Evolutionary conservation across 1,140 invertebrate genomes (phyloP).

Genomic region (Teleopsis dalmanni): DNA sequence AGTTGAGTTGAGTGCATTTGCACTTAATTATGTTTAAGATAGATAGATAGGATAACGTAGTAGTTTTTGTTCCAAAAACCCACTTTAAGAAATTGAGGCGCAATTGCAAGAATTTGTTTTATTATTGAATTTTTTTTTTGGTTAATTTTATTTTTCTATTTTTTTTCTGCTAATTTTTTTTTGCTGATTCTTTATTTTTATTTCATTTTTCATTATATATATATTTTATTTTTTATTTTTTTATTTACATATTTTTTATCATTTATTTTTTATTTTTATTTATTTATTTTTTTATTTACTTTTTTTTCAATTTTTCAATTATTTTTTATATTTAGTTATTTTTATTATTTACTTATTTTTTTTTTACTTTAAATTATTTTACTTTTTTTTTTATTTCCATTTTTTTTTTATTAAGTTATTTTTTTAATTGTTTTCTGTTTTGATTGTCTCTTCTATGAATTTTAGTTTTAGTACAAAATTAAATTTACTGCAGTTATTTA

Average conservation of each 20-base stretch:
- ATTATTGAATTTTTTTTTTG: not conserved
- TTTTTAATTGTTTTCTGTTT: too few species aligned
- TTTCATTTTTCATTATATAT: not conserved
- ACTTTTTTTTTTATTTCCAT: not conserved
- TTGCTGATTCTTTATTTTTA: not conserved
- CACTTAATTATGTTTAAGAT: too few species aligned
- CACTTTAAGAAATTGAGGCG: too few species aligned
- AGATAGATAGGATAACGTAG: too few species aligned
- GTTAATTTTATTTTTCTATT: not conserved
- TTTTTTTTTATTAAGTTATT: too few species aligned
- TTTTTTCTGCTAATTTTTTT: not conserved
- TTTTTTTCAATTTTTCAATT: not conserved
- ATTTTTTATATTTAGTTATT: not conserved
- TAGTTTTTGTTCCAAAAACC: too few species aligned
- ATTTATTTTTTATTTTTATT: not conserved
- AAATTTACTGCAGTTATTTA: too few species aligned
- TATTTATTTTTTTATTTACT: not conserved
- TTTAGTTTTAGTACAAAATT: too few species aligned
- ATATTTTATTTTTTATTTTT: not conserved
- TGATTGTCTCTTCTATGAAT: too few species aligned
- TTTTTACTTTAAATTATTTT: not conserved
- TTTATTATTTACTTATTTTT: not conserved
- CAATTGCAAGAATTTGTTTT: too few species aligned
- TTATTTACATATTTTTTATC: not conserved
- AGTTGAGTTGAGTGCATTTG: too few species aligned